A percentile compares a stretch with the other conserved stretches of the same genome.
phyloP scores from a whole-genome alignment of 2,113 vertebrate species.

The Sander lucioperca region DNA sequence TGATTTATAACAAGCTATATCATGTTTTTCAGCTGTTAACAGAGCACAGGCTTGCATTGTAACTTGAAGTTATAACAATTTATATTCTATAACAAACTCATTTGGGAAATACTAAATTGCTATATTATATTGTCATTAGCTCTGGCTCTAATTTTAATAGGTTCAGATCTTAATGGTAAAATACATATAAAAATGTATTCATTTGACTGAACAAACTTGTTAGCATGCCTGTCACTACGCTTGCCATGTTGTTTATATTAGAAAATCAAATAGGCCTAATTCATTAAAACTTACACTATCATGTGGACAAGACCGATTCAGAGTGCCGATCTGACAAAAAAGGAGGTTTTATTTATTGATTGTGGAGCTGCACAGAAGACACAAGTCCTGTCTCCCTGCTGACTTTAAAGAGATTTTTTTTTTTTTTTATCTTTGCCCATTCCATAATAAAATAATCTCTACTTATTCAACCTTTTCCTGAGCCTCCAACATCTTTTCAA shows the following conservation, averaged over 20 bases:
- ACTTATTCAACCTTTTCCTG: background rate
- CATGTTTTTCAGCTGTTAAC: background rate
- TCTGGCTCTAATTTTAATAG: background rate
- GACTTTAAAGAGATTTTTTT: background rate
- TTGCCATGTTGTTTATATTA: background rate
- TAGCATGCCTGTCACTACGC: background rate
- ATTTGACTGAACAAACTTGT: background rate
- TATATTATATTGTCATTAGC: background rate
- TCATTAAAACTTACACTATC: background rate
- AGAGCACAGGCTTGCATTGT: background rate
- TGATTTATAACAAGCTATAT: background rate
- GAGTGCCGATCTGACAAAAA: background rate
- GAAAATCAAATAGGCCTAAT: background rate
- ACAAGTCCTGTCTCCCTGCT: background rate
- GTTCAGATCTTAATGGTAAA: background rate
- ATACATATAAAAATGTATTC: background rate
- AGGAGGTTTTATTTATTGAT: background rate
- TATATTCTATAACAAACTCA: background rate
- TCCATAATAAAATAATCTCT: background rate
- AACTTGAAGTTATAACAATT: background rate
- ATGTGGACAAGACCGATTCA: background rate
- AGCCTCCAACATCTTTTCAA: conserved; percentile 5
- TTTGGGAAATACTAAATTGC: background rate
- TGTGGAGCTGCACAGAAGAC: background rate
- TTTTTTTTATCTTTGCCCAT: conserved; percentile 7